A percentile compares a stretch with the other conserved stretches of the same genome.
Evolutionary conservation across 2,888 invertebrate genomes (phyloP).

Genomic region (Melanostoma scalare): DNA sequence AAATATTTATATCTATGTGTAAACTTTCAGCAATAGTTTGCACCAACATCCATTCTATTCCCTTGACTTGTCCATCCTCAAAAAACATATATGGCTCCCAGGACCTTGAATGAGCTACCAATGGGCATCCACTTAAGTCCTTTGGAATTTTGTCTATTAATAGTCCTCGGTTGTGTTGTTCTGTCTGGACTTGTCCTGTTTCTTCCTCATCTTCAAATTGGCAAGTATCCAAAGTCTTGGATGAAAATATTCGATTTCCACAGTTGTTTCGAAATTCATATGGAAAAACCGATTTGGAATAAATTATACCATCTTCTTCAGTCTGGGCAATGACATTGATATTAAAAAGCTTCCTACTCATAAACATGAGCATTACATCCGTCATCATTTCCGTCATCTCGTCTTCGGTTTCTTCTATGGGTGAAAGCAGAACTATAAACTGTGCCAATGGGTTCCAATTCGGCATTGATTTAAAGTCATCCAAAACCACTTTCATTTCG

Average conservation of each 20-base stretch:
- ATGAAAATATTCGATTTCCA: slow-evolving; percentile 77
- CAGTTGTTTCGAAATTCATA: slow-evolving; percentile 80
- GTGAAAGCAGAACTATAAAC: slow-evolving; percentile 78
- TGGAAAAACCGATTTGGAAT: slow-evolving; percentile 79
- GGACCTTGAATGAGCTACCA: slow-evolving; percentile 78
- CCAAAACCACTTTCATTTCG: slow-evolving; percentile 78
- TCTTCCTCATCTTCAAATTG: slow-evolving; percentile 72
- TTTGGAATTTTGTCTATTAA: slow-evolving; percentile 79
- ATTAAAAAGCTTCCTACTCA: slow-evolving; percentile 79
- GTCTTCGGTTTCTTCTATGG: slow-evolving; percentile 77
- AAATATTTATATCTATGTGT: slow-evolving; percentile 77
- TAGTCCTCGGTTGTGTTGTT: slow-evolving; percentile 75
- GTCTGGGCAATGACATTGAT: slow-evolving; percentile 79
- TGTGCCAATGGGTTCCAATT: slow-evolving; percentile 82
- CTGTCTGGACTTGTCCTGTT: slow-evolving; percentile 48
- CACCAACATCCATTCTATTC: slow-evolving; percentile 79
- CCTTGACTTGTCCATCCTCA: slow-evolving; percentile 73
- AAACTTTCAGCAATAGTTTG: slow-evolving; percentile 78
- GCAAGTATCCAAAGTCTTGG: slow-evolving; percentile 78
- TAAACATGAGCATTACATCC: slow-evolving; percentile 77
- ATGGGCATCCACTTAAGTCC: slow-evolving; percentile 79
- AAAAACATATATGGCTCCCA: slow-evolving; percentile 80
- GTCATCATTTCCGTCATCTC: slow-evolving; percentile 79
- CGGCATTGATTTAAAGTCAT: slow-evolving; percentile 76
- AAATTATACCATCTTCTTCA: slow-evolving; percentile 76